phyloP scores from a whole-genome alignment of 1,140 invertebrate genomes.

The Wasmannia auropunctata region DNA sequence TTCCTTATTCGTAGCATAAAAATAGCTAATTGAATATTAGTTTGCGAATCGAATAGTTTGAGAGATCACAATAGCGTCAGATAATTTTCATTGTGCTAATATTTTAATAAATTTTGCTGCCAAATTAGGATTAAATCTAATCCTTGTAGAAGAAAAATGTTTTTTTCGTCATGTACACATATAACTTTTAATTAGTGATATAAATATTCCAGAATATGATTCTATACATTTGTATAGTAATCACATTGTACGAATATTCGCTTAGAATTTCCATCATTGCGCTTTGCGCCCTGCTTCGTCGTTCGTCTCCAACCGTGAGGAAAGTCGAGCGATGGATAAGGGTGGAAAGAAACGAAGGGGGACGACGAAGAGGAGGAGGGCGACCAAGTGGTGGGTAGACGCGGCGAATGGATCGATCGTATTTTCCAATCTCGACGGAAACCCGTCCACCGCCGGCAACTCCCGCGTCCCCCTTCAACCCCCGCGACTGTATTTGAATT shows the following conservation, averaged over 20 bases:
- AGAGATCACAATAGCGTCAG: neutral
- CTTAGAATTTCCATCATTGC: slow-evolving; percentile 14
- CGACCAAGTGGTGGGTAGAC: slow-evolving; percentile 36
- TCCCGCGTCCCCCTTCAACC: slow-evolving; percentile 40
- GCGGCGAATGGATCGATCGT: slow-evolving; percentile 73
- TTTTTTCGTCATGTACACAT: neutral
- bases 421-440: slow-evolving; percentile 77
- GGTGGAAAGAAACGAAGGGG: slow-evolving; percentile 60
- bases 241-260: neutral
- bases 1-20: neutral
- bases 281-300: neutral
- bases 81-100: neutral
- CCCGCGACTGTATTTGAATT: slow-evolving; percentile 76
- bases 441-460: slow-evolving; percentile 67
- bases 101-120: neutral
- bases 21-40: neutral
- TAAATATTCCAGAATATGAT: neutral
- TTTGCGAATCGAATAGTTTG: neutral
- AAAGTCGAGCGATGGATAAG: slow-evolving; percentile 58
- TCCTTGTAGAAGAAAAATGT: neutral
- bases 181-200: neutral
- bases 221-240: neutral
- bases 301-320: slow-evolving; percentile 38
- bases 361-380: slow-evolving; percentile 22
- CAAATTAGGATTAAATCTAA: neutral